Conservation (phyloP, 2,888 invertebrate genomes). For the Conus canariensis region DNA sequence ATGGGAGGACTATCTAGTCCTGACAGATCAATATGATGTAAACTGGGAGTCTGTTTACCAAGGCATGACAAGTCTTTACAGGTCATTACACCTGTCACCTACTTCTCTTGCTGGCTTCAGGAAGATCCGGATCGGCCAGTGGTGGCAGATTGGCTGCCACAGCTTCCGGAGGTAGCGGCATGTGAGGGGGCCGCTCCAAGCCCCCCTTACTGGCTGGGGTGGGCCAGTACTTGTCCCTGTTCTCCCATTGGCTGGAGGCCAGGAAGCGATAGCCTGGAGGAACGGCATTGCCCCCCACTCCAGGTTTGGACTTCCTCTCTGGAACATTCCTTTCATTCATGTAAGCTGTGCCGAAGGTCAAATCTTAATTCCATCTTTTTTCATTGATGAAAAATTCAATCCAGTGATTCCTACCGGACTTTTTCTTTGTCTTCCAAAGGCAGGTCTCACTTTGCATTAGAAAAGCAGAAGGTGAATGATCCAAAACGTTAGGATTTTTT, state of each 20-base stretch:
- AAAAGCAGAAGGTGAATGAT: too few relatives aligned
- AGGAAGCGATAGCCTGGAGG: conserved; percentile 44
- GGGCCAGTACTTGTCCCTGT: neutral
- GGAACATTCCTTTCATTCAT: conserved; percentile 38
- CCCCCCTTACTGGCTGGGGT: neutral
- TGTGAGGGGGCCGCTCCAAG: conserved; percentile 51
- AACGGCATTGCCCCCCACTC: conserved; percentile 44
- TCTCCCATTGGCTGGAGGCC: conserved; percentile 4
- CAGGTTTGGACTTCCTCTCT: conserved; percentile 69
- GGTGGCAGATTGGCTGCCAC: conserved; percentile 62
- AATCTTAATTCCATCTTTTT: neutral
- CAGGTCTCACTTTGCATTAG: too few relatives aligned
- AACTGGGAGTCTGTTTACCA: too few relatives aligned
- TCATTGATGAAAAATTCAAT: too few relatives aligned
- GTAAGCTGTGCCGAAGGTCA: neutral
- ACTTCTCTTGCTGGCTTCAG: conserved; percentile 47
- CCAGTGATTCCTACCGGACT: too few relatives aligned
- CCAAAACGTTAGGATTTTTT: too few relatives aligned
- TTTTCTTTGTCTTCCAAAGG: too few relatives aligned
- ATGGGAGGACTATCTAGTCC: too few relatives aligned
- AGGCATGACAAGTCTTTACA: too few relatives aligned
- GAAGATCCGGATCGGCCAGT: conserved; percentile 52
- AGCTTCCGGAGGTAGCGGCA: conserved; percentile 58
- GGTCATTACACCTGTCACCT: neutral
- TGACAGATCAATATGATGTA: too few relatives aligned